A percentile compares a stretch with the other conserved stretches of the same genome.
Conservation (phyloP, 2,797 vertebrate species). For the Harpagifer antarcticus region DNA sequence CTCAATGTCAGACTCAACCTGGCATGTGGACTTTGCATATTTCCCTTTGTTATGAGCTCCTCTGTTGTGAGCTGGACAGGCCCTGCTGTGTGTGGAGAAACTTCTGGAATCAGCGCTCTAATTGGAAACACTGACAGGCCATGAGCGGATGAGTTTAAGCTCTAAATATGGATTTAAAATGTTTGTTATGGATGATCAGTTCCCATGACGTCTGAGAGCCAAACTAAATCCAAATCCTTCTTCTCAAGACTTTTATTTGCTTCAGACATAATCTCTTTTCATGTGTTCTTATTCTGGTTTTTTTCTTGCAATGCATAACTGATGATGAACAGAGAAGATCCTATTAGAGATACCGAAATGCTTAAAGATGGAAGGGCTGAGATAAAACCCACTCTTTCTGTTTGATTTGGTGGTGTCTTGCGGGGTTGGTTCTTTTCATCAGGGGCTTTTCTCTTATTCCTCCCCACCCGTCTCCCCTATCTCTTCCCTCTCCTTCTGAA, state of each 20-base stretch:
- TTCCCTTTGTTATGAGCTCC: slow-evolving; percentile 38
- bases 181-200: slow-evolving; percentile 30
- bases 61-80: slow-evolving; percentile 33
- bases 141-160: slow-evolving; percentile 30
- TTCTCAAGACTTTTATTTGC: slow-evolving; percentile 58
- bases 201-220: slow-evolving; percentile 13
- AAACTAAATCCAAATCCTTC: slow-evolving; percentile 60
- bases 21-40: slow-evolving; percentile 28
- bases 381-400: slow-evolving; percentile 57
- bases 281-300: slow-evolving; percentile 36
- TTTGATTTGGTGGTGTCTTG: slow-evolving; percentile 47
- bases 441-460: slow-evolving; percentile 48
- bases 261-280: slow-evolving; percentile 57
- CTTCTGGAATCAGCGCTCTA: slow-evolving; percentile 22
- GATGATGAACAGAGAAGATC: slow-evolving; percentile 58
- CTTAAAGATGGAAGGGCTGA: slow-evolving; percentile 38
- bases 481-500: slow-evolving; percentile 55
- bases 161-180: slow-evolving; percentile 32
- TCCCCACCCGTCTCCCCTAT: slow-evolving; percentile 22
- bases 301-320: slow-evolving; percentile 36
- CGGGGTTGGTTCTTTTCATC: slow-evolving; percentile 70
- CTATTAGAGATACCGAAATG: slow-evolving; percentile 63
- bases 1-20: slow-evolving; percentile 27
- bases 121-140: slow-evolving; percentile 46
- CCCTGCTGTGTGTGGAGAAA: background rate